phyloP scores from a whole-genome alignment of 2,888 invertebrate genomes.

The Cephus pulcher region DNA sequence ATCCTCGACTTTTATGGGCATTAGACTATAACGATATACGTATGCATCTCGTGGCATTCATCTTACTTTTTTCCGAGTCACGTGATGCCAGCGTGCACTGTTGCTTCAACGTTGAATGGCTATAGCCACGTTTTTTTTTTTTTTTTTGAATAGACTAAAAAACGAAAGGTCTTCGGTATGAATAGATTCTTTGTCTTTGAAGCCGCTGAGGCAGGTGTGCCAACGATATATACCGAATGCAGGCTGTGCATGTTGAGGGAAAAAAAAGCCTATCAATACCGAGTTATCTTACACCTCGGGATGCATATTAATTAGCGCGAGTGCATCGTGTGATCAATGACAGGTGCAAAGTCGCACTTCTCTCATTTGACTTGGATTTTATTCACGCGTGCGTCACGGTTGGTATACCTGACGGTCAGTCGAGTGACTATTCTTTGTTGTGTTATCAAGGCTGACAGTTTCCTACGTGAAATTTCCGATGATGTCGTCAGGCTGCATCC shows the following conservation, averaged over 20 bases:
- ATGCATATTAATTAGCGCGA: not conserved
- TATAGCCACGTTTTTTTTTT: not conserved
- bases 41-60: not conserved
- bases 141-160: not conserved
- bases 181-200: not conserved
- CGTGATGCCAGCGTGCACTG: not conserved
- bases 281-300: not conserved
- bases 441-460: not conserved
- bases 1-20: not conserved
- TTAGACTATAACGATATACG: not conserved
- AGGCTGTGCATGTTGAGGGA: not conserved
- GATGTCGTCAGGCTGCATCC: not conserved
- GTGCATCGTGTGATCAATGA: not conserved
- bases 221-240: not conserved
- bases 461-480: not conserved
- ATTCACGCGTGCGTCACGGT: not conserved
- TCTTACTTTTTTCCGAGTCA: not conserved
- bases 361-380: not conserved
- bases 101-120: not conserved
- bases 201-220: not conserved
- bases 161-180: not conserved
- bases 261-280: not conserved
- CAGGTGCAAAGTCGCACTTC: not conserved
- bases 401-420: not conserved
- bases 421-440: not conserved